phyloP scores from a whole-genome alignment of 2,888 invertebrate species.

The Ichneumon xanthorius region DNA sequence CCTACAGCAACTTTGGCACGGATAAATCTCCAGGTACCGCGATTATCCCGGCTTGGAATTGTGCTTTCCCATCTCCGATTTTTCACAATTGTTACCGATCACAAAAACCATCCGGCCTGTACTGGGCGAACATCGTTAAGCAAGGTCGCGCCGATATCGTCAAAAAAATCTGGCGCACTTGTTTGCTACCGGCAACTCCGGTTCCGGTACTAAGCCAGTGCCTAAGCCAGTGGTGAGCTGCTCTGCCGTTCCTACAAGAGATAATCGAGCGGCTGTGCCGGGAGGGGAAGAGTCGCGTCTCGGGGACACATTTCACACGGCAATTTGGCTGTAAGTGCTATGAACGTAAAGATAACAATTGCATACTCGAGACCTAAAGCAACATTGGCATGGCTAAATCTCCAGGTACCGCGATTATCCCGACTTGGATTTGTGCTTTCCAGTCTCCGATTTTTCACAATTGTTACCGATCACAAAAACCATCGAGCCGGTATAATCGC shows the following conservation, averaged over 20 bases:
- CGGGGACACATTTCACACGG: constrained; percentile 70
- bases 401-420: constrained; percentile 60
- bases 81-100: constrained; percentile 34
- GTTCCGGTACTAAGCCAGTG: neutral
- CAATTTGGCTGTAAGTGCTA: constrained; percentile 74
- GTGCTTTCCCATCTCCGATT: constrained; percentile 28
- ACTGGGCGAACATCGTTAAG: neutral
- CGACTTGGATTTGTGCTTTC: constrained; percentile 29
- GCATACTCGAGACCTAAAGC: constrained; percentile 37
- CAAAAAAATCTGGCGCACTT: neutral
- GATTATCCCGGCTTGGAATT: constrained; percentile 56
- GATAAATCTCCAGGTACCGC: constrained; percentile 56
- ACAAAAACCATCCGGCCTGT: neutral
- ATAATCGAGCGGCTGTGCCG: too few relatives aligned
- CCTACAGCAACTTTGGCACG: constrained; percentile 42
- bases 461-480: constrained; percentile 35
- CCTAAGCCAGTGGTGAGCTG: too few relatives aligned
- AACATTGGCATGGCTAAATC: constrained; percentile 55
- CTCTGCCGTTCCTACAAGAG: too few relatives aligned
- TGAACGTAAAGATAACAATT: constrained; percentile 76
- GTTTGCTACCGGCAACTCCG: too few relatives aligned
- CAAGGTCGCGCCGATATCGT: neutral
- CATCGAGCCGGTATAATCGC: neutral
- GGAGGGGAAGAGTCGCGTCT: constrained; percentile 3
- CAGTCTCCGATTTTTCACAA: constrained; percentile 36